These are phyloP conservation scores for Nesogale talazaci DNA, from an alignment of 2,113 vertebrate species.

Conservation along the genomic window DNA sequence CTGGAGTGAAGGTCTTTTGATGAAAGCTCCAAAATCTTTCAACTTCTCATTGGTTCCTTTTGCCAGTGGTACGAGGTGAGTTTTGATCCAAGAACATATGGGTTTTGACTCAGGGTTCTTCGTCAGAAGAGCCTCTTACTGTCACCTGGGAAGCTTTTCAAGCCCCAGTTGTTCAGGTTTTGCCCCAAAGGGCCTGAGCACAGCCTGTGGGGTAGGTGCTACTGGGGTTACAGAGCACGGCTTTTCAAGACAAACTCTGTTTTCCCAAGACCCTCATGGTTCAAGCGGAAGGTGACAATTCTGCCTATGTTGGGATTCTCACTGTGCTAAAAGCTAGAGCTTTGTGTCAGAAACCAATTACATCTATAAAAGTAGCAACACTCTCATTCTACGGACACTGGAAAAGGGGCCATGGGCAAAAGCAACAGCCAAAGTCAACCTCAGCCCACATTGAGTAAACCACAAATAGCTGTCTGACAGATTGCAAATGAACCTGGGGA, in stretches of 20 bases:
- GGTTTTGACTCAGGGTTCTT: background rate
- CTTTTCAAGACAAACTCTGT: conserved; percentile 26
- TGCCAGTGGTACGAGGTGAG: background rate
- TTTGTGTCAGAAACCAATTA: background rate
- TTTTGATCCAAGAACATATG: background rate
- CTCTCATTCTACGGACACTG: background rate
- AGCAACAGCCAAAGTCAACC: background rate
- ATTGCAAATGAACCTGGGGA: background rate
- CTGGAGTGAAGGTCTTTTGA: background rate
- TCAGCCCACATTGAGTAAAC: background rate
- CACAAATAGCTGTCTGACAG: no score
- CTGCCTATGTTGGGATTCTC: background rate
- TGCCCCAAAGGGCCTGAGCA: background rate
- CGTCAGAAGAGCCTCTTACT: background rate
- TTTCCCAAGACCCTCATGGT: background rate
- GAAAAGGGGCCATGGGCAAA: background rate
- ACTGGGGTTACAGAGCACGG: background rate
- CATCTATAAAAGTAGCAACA: background rate
- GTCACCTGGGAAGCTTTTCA: background rate
- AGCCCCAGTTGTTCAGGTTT: background rate
- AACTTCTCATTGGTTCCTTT: conserved; percentile 10
- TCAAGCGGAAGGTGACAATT: background rate
- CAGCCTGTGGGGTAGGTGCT: background rate
- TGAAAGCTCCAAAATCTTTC: background rate
- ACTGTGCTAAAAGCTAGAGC: background rate